A percentile compares a stretch with the other conserved stretches of the same genome.
Conservation (phyloP, 2,888 invertebrate species). For the Apamea epomidion region DNA sequence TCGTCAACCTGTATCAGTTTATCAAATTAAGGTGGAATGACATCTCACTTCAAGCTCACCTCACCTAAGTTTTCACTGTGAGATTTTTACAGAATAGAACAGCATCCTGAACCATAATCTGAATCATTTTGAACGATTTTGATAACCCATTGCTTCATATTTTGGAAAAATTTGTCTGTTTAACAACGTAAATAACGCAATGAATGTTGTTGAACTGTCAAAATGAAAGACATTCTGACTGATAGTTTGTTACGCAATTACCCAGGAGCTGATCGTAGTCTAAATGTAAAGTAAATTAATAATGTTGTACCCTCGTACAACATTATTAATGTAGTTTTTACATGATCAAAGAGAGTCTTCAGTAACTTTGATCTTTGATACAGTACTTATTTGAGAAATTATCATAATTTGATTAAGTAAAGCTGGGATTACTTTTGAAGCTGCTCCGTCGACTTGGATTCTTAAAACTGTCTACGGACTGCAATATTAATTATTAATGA, state of each 20-base stretch:
- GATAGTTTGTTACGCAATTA: too few relatives aligned
- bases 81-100: neutral
- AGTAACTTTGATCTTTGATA: constrained; percentile 27
- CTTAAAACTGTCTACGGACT: constrained; percentile 15
- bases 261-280: neutral
- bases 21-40: neutral
- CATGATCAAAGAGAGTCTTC: constrained; percentile 34
- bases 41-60: too few relatives aligned
- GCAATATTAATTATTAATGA: constrained; percentile 29
- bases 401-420: constrained; percentile 23
- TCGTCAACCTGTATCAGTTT: neutral
- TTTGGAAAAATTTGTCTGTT: too few relatives aligned
- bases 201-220: too few relatives aligned
- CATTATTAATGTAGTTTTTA: constrained; percentile 17
- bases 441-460: constrained; percentile 1
- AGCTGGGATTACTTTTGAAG: constrained; percentile 31
- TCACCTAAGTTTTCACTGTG: neutral
- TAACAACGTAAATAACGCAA: too few relatives aligned
- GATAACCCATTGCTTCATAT: too few relatives aligned
- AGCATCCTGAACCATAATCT: too few relatives aligned
- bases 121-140: too few relatives aligned
- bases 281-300: neutral
- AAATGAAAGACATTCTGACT: too few relatives aligned
- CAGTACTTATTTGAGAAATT: constrained; percentile 26
- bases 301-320: neutral